A percentile compares a stretch with the other conserved stretches of the same genome.
Conservation (phyloP, 2,797 vertebrate species). For the Protonibea diacanthus region DNA sequence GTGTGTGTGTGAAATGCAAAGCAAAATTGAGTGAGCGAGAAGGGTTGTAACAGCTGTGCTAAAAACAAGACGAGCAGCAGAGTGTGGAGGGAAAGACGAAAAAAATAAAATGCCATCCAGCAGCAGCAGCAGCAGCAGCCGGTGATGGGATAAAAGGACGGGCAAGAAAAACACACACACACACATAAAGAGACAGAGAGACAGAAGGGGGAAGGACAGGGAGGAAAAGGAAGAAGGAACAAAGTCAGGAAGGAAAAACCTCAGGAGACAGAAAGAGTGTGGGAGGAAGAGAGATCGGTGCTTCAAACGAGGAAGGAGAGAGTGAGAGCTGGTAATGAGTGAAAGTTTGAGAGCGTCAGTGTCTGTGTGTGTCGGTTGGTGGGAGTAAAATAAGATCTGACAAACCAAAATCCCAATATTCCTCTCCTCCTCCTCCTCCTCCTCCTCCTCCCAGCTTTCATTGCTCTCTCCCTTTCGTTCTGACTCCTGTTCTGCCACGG, state of each 20-base stretch:
- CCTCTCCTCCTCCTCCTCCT: slow-evolving; percentile 19
- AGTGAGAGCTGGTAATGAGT: slow-evolving; percentile 63
- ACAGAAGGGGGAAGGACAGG: slow-evolving; percentile 46
- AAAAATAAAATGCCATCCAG: slow-evolving; percentile 56
- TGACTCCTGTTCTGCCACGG: not conserved
- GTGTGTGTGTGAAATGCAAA: slow-evolving; percentile 23
- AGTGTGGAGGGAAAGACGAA: slow-evolving; percentile 34
- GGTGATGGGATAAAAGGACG: slow-evolving; percentile 62
- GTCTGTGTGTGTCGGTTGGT: slow-evolving; percentile 9
- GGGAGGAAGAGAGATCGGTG: slow-evolving; percentile 66
- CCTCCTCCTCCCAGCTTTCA: slow-evolving; percentile 22
- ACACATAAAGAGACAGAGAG: too few relatives aligned
- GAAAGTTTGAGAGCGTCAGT: slow-evolving; percentile 60
- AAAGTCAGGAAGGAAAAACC: slow-evolving; percentile 74
- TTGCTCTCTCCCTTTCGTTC: slow-evolving; percentile 17
- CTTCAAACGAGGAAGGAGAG: slow-evolving; percentile 54
- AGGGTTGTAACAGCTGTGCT: slow-evolving; percentile 61
- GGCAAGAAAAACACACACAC: slow-evolving; percentile 36
- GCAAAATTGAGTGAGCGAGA: slow-evolving; percentile 47
- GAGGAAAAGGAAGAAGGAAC: slow-evolving; percentile 73
- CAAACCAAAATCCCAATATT: slow-evolving; percentile 44
- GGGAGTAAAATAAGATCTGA: slow-evolving; percentile 57
- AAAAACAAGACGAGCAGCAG: slow-evolving; percentile 47
- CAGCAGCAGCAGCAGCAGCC: slow-evolving; percentile 18
- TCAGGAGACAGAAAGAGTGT: slow-evolving; percentile 73